These are phyloP conservation scores for Andricus grossulariae DNA, from an alignment of 1,140 invertebrate genomes.

Conservation along the genomic window DNA sequence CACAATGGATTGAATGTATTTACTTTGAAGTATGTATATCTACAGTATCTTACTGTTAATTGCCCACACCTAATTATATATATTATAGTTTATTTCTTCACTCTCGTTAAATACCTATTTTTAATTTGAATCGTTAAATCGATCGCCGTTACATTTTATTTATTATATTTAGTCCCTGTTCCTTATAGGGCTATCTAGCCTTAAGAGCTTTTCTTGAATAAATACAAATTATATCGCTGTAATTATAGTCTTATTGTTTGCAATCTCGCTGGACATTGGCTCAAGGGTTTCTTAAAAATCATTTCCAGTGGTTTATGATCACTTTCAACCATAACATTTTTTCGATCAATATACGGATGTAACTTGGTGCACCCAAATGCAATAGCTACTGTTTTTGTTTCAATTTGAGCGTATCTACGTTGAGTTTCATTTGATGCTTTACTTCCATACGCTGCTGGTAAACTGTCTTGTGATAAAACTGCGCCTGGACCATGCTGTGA, in stretches of 20 bases:
- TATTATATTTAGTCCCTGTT: too few species aligned
- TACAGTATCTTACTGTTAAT: too few species aligned
- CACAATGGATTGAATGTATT: too few species aligned
- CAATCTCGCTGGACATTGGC: slow-evolving; percentile 58
- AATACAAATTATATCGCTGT: too few species aligned
- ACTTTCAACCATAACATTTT: slow-evolving; percentile 64
- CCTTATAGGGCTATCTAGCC: too few species aligned
- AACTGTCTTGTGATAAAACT: neutral
- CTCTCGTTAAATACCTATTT: too few species aligned
- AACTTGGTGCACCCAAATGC: slow-evolving; percentile 68
- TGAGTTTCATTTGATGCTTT: neutral
- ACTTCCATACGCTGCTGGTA: neutral
- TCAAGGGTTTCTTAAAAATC: slow-evolving; percentile 62
- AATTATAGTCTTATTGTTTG: slow-evolving; percentile 64
- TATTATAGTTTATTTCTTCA: too few species aligned
- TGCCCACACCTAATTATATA: too few species aligned
- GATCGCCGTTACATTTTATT: too few species aligned
- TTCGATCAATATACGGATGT: slow-evolving; percentile 69
- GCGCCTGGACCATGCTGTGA: neutral
- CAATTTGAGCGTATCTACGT: neutral
- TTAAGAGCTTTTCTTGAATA: too few species aligned
- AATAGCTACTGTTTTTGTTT: neutral
- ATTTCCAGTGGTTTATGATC: slow-evolving; percentile 65
- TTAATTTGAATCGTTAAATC: too few species aligned
- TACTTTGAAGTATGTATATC: too few species aligned